These are phyloP conservation scores for Chanos chanos DNA, from an alignment of 2,797 vertebrate species.

Conservation along the genomic window DNA sequence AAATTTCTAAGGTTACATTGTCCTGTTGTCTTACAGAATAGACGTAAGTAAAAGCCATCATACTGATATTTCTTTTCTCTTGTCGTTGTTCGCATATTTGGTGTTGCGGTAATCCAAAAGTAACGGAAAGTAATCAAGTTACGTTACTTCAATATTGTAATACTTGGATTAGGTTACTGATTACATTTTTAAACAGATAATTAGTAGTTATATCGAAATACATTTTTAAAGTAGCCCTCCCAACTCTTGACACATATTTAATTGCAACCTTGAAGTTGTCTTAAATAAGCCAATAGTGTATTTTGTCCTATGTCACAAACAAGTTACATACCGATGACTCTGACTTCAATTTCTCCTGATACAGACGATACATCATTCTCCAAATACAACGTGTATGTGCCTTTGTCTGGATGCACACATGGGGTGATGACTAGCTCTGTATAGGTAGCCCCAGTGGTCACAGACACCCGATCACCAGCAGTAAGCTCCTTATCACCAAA, in stretches of 20 bases:
- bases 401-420: slow-evolving; percentile 92
- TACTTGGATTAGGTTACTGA: too few relatives aligned
- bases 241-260: not conserved
- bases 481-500: slow-evolving; percentile 81
- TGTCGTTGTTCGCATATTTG: too few relatives aligned
- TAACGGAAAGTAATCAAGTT: too few relatives aligned
- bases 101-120: too few relatives aligned
- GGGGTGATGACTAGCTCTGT: slow-evolving; percentile 84
- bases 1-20: too few relatives aligned
- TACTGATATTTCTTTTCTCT: too few relatives aligned
- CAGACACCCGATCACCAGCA: slow-evolving; percentile 74
- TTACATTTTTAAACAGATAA: too few relatives aligned
- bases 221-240: too few relatives aligned
- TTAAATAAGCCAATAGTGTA: not conserved
- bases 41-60: too few relatives aligned
- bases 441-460: slow-evolving; percentile 80
- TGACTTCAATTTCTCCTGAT: slow-evolving; percentile 92
- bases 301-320: not conserved
- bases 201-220: too few relatives aligned
- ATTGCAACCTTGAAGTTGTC: not conserved
- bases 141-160: too few relatives aligned
- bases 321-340: slow-evolving; percentile 84
- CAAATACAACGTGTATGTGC: slow-evolving; percentile 83
- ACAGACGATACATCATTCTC: slow-evolving; percentile 84
- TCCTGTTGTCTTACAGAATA: too few relatives aligned